phyloP scores from a whole-genome alignment of 2,888 invertebrate species.

The Copidosoma aretas region DNA sequence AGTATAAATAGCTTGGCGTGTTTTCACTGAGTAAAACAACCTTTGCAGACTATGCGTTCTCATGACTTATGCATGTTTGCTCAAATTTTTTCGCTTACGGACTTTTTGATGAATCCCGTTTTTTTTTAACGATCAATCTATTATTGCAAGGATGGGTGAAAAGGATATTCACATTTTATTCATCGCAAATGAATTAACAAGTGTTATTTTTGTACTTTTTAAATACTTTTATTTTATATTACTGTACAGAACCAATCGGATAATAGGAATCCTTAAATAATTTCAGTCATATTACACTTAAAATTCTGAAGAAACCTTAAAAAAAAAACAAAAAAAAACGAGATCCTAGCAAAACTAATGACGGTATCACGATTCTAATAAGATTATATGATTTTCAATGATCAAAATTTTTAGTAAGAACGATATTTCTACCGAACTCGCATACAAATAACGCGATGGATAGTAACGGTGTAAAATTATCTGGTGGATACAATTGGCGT shows the following conservation, averaged over 20 bases:
- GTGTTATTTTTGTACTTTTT: constrained; percentile 23
- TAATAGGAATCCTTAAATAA: constrained; percentile 30
- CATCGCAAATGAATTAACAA: constrained; percentile 4
- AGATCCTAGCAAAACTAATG: constrained; percentile 33
- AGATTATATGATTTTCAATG: constrained; percentile 10
- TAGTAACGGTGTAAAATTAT: constrained; percentile 13
- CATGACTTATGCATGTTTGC: background rate
- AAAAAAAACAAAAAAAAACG: no score
- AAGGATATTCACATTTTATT: background rate
- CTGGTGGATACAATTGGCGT: constrained; percentile 11
- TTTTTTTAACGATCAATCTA: no score
- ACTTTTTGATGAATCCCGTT: no score
- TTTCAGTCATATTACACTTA: constrained; percentile 25
- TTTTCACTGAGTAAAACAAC: background rate
- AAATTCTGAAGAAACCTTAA: constrained; percentile 22
- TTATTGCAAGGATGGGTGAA: no score
- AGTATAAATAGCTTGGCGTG: background rate
- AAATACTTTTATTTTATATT: constrained; percentile 35
- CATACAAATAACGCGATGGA: constrained; percentile 31
- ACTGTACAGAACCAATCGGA: constrained; percentile 22
- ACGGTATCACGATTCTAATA: constrained; percentile 28
- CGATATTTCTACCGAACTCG: constrained; percentile 21
- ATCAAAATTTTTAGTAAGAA: constrained; percentile 17
- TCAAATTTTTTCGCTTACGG: no score
- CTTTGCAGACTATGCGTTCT: background rate